Conservation (phyloP, 2,888 invertebrate genomes). For the Latrodectus elegans region DNA sequence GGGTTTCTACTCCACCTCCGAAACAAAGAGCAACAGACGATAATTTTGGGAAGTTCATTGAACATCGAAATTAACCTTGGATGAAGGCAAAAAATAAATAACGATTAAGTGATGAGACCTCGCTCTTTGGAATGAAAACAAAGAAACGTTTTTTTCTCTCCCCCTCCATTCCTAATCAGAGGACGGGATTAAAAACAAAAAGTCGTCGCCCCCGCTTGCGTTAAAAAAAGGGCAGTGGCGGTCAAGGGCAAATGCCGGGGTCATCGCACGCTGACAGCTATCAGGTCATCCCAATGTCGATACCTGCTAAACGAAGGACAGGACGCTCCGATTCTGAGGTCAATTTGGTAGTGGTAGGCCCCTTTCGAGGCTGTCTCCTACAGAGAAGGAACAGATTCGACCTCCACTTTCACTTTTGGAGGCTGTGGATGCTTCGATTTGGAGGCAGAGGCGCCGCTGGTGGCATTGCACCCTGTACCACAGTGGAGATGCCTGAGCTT, state of each 20-base stretch:
- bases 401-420: conserved; percentile 44
- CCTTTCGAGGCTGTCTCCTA: conserved; percentile 12
- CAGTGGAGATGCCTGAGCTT: conserved; percentile 13
- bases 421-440: neutral
- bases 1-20: neutral
- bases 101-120: neutral
- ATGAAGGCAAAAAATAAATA: neutral
- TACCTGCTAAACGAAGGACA: conserved; percentile 61
- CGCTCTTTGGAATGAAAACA: conserved; percentile 8
- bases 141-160: no score
- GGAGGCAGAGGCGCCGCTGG: conserved; percentile 8
- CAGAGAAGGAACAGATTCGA: conserved; percentile 6
- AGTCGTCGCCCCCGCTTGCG: conserved; percentile 46
- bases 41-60: conserved; percentile 1
- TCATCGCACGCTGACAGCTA: conserved; percentile 12
- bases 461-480: conserved; percentile 23
- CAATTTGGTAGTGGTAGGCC: conserved; percentile 32
- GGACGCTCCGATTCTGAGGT: conserved; percentile 22
- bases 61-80: neutral
- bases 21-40: conserved; percentile 3
- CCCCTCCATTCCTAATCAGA: neutral
- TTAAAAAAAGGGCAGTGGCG: conserved; percentile 38
- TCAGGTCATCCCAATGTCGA: conserved; percentile 63
- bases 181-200: conserved; percentile 31
- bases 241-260: conserved; percentile 35